Conservation (phyloP, 2,797 vertebrate species). For the Sciurus vulgaris region DNA sequence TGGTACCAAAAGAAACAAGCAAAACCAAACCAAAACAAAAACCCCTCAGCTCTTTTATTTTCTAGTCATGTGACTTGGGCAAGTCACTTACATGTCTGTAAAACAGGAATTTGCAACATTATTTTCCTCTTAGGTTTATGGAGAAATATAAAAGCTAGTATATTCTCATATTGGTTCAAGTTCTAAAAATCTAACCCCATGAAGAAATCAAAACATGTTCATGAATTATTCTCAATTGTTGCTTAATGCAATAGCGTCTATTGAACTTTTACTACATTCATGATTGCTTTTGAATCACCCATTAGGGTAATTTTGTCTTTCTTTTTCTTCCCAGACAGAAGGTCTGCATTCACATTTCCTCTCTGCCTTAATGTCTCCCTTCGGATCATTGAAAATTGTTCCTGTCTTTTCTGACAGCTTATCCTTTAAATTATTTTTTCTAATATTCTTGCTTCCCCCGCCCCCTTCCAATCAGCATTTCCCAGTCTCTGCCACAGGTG, state of each 20-base stretch:
- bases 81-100: not conserved
- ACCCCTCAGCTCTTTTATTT: not conserved
- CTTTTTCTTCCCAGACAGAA: constrained; percentile 63
- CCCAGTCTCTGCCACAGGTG: not conserved
- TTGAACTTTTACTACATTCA: not conserved
- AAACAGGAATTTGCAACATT: not conserved
- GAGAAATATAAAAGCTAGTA: not conserved
- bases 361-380: constrained; percentile 48
- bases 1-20: too few species aligned
- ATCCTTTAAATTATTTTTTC: constrained; percentile 25
- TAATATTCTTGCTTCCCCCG: not conserved
- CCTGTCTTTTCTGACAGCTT: constrained; percentile 33
- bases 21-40: too few species aligned
- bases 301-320: not conserved
- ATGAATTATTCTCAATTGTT: not conserved
- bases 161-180: not conserved
- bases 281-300: constrained; percentile 5
- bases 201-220: not conserved
- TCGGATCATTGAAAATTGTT: constrained; percentile 45
- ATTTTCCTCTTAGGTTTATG: not conserved
- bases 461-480: not conserved
- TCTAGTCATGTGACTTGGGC: not conserved
- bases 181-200: not conserved
- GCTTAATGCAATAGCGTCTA: not conserved
- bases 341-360: constrained; percentile 51